Evolutionary conservation across 2,113 vertebrate genomes (phyloP).

Genomic region (Parus major): DNA sequence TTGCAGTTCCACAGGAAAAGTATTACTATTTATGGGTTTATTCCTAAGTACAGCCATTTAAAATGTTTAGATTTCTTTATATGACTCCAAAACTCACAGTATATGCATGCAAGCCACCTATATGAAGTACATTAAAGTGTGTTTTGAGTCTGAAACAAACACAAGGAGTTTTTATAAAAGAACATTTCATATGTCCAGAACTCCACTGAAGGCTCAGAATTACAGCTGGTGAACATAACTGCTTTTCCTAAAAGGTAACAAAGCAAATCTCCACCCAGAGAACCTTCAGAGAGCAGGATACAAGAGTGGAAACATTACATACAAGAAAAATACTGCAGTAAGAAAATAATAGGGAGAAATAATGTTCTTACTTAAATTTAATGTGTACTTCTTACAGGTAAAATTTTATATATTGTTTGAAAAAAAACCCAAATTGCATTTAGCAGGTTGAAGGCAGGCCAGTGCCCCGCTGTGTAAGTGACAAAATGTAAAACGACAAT

Average conservation of each 20-base stretch:
- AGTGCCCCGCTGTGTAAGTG: background rate
- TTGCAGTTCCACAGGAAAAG: background rate
- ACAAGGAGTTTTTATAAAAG: background rate
- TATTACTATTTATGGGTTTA: background rate
- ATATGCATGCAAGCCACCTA: background rate
- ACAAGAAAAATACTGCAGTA: background rate
- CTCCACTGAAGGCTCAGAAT: background rate
- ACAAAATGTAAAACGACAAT: background rate
- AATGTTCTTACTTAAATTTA: background rate
- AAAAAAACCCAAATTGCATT: background rate
- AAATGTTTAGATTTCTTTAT: background rate
- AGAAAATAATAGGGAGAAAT: background rate
- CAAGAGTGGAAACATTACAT: background rate
- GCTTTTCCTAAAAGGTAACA: constrained; percentile 26
- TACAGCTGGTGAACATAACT: background rate
- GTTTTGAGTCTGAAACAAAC: background rate
- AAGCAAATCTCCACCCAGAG: background rate
- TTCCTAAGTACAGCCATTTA: background rate
- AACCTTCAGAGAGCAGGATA: background rate
- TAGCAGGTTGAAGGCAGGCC: background rate
- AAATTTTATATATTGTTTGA: background rate
- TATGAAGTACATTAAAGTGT: background rate
- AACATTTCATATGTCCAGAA: background rate
- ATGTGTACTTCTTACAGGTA: background rate
- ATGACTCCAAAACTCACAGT: background rate